A percentile compares a stretch with the other conserved stretches of the same genome.
Evolutionary conservation across 2,797 vertebrate species (phyloP).

Genomic region (Chelmon rostratus): DNA sequence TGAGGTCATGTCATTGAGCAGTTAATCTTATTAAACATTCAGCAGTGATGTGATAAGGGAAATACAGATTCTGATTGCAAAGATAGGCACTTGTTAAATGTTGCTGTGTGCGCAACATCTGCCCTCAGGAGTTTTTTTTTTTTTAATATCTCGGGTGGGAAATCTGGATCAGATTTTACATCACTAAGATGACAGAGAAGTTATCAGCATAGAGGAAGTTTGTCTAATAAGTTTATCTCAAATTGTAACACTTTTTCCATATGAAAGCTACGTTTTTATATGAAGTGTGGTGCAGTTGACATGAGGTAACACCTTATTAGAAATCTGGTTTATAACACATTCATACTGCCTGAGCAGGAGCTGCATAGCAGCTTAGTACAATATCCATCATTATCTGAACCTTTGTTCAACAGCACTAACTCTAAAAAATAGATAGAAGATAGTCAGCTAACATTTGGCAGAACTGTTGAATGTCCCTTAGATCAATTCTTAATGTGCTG

Average conservation of each 20-base stretch:
- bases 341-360: conserved; percentile 67
- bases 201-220: conserved; percentile 32
- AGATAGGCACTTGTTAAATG: conserved; percentile 68
- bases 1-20: conserved; percentile 90
- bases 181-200: conserved; percentile 34
- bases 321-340: conserved; percentile 64
- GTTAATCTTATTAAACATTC: conserved; percentile 22
- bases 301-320: conserved; percentile 36
- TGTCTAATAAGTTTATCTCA: conserved; percentile 35
- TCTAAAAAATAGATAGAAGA: background rate
- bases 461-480: conserved; percentile 1
- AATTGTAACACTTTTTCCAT: conserved; percentile 54
- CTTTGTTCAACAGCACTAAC: conserved; percentile 11
- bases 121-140: conserved; percentile 81
- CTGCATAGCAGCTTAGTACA: conserved; percentile 27
- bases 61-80: conserved; percentile 48
- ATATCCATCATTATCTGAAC: conserved; percentile 4
- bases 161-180: conserved; percentile 46
- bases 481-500: conserved; percentile 8
- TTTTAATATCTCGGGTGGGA: conserved; percentile 46
- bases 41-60: conserved; percentile 29
- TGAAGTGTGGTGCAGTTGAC: conserved; percentile 54
- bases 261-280: conserved; percentile 57
- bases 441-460: conserved; percentile 3
- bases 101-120: conserved; percentile 73